phyloP scores from a whole-genome alignment of 1,140 invertebrate species.

The Heliconius melpomene region DNA sequence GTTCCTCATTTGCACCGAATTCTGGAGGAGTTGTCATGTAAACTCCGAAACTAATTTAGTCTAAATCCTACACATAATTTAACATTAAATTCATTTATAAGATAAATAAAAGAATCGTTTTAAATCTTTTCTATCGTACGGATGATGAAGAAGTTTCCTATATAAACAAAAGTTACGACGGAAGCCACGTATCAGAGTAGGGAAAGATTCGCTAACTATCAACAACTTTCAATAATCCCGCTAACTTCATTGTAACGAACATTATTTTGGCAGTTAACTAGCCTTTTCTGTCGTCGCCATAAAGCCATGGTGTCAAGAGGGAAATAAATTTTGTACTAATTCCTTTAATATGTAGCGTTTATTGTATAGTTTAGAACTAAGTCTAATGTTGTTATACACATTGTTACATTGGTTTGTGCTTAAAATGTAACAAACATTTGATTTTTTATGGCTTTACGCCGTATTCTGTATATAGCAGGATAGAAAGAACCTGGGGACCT shows the following conservation, averaged over 20 bases:
- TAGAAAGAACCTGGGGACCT: too few relatives aligned
- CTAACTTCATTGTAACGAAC: conserved; percentile 62
- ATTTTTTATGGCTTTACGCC: too few relatives aligned
- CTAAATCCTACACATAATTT: neutral
- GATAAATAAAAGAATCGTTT: conserved; percentile 15
- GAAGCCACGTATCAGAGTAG: conserved; percentile 64
- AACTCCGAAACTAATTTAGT: too few relatives aligned
- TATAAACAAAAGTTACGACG: conserved; percentile 56
- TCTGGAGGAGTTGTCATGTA: too few relatives aligned
- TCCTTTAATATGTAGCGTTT: conserved; percentile 22
- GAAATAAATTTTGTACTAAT: conserved; percentile 12
- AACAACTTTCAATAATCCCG: conserved; percentile 69
- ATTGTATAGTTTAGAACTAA: neutral
- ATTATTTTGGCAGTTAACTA: conserved; percentile 48
- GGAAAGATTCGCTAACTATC: conserved; percentile 70
- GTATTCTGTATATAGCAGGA: too few relatives aligned
- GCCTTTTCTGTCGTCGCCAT: conserved; percentile 20
- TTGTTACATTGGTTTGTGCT: neutral
- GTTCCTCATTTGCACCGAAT: too few relatives aligned
- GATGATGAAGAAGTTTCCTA: conserved; percentile 56
- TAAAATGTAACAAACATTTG: neutral
- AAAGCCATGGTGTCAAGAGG: conserved; percentile 16
- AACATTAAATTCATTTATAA: neutral
- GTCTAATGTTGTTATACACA: neutral
- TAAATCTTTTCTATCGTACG: conserved; percentile 55